Evolutionary conservation across 2,113 vertebrate species (phyloP).

Genomic region (Oceanites oceanicus): DNA sequence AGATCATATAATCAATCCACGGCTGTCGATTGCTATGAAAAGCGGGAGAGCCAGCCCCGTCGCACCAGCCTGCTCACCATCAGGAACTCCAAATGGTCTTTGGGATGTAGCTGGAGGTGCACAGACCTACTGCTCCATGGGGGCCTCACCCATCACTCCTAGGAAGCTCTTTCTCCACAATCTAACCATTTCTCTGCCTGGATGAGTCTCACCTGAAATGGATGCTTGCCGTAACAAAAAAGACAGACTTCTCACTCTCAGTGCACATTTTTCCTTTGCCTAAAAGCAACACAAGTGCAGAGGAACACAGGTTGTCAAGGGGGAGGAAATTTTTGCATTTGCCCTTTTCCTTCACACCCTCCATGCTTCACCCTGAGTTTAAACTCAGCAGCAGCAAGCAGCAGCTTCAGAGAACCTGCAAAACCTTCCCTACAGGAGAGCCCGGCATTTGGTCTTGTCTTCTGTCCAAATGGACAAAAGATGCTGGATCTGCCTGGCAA

Average conservation of each 20-base stretch:
- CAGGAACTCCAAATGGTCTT: not conserved
- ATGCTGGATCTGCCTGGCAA: constrained; percentile 17
- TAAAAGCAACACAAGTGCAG: not conserved
- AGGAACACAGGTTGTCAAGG: not conserved
- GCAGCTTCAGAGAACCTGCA: constrained; percentile 1
- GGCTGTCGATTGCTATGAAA: not conserved
- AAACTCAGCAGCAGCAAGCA: not conserved
- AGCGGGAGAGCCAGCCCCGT: not conserved
- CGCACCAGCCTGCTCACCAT: not conserved
- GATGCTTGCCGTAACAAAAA: not conserved
- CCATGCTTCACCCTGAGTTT: not conserved
- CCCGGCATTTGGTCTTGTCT: not conserved
- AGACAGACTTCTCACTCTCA: not conserved
- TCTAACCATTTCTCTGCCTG: not conserved
- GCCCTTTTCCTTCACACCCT: not conserved
- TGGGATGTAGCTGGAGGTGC: not conserved
- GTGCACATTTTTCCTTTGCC: not conserved
- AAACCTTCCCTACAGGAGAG: constrained; percentile 3
- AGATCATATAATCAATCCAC: not conserved
- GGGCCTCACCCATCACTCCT: not conserved
- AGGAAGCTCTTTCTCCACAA: not conserved
- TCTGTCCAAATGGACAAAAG: constrained; percentile 46
- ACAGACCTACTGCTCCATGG: rapidly evolving
- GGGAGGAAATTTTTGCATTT: not conserved
- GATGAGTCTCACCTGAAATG: not conserved